These are phyloP conservation scores for Ormyrus pomaceus DNA, from an alignment of 2,888 invertebrate species.

Conservation along the genomic window DNA sequence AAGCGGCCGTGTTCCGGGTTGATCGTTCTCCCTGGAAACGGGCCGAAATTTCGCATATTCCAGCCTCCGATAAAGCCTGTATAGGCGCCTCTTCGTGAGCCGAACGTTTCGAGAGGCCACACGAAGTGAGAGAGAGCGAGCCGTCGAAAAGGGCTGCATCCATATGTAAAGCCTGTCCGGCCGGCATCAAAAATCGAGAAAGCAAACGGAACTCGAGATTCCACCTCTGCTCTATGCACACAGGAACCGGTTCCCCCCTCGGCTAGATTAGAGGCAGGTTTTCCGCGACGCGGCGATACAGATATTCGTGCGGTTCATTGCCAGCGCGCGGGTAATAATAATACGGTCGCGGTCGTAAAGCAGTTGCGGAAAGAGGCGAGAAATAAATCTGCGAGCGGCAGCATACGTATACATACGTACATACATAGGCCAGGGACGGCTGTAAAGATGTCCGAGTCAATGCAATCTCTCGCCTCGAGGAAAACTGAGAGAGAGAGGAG, in stretches of 20 bases:
- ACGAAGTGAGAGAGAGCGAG: neutral
- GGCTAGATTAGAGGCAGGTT: constrained; percentile 37
- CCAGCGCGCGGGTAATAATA: constrained; percentile 5
- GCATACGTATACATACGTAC: no score
- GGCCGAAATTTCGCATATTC: constrained; percentile 22
- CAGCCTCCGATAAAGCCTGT: neutral
- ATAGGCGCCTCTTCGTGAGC: neutral
- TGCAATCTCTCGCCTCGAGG: neutral
- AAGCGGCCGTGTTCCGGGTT: constrained; percentile 22
- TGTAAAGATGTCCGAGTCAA: constrained; percentile 34
- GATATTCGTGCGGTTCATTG: constrained; percentile 6
- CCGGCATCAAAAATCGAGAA: constrained; percentile 36
- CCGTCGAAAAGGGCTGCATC: neutral
- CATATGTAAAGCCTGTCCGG: neutral
- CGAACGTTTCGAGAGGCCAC: neutral
- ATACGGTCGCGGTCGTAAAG: neutral
- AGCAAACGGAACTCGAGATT: constrained; percentile 51
- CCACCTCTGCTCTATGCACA: neutral
- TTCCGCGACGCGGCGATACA: constrained; percentile 11
- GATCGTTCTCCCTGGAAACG: constrained; percentile 22
- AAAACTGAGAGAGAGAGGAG: neutral
- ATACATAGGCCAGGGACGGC: neutral
- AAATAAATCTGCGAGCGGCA: neutral
- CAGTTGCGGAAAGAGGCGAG: constrained; percentile 5
- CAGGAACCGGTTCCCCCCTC: constrained; percentile 36